A percentile compares a stretch with the other conserved stretches of the same genome.
These are phyloP conservation scores for Clarias gariepinus DNA, from an alignment of 2,113 vertebrate genomes.

Conservation along the genomic window DNA sequence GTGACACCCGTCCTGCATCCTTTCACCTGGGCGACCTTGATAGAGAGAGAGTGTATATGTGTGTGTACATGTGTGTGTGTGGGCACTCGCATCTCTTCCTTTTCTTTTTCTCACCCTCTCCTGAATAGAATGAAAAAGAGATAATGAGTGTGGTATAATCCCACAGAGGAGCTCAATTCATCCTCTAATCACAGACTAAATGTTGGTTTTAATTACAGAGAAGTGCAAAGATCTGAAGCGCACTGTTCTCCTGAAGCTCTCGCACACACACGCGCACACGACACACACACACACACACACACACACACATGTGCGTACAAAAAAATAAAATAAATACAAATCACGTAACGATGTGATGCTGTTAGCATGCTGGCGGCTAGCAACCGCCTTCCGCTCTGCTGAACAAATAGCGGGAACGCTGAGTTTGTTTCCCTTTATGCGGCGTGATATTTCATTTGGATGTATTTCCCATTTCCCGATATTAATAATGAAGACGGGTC, in stretches of 20 bases:
- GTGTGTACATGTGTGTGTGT: background rate
- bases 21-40: slow-evolving; percentile 26
- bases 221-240: slow-evolving; percentile 60
- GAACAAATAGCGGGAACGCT: background rate
- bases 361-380: background rate
- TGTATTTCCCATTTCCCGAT: slow-evolving; percentile 70
- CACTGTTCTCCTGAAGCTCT: slow-evolving; percentile 33
- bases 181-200: slow-evolving; percentile 71
- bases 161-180: slow-evolving; percentile 66
- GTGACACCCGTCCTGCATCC: slow-evolving; percentile 13
- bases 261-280: background rate
- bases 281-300: too few species aligned
- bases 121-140: slow-evolving; percentile 61
- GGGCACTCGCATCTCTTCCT: slow-evolving; percentile 38
- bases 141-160: slow-evolving; percentile 75
- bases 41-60: background rate
- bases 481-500: slow-evolving; percentile 76
- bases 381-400: background rate
- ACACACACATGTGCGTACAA: too few species aligned
- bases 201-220: slow-evolving; percentile 75
- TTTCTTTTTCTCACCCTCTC: slow-evolving; percentile 49
- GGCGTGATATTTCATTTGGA: slow-evolving; percentile 59
- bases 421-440: slow-evolving; percentile 1
- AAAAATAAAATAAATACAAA: background rate
- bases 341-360: background rate